Percentiles rank a stretch among this genome's conserved stretches.
Conservation (phyloP, 2,113 vertebrate species). For the human (Homo sapiens) region GRCh38 chr14:68569001-68569500, state of each 20-base stretch:
- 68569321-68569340: constrained; percentile 62
- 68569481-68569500: constrained; percentile 81
- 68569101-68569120: constrained; percentile 14
- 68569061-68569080: constrained; percentile 40
- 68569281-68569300: constrained; percentile 77
- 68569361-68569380: constrained; percentile 76
- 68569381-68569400: constrained; percentile 56
- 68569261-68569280: constrained; percentile 69
- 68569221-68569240: constrained; percentile 77
- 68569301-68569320: constrained; percentile 59
- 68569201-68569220: constrained; percentile 50
- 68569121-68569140: constrained; percentile 54
- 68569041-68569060: background rate
- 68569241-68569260: constrained; percentile 73
- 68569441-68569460: constrained; percentile 76
- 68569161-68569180: constrained; percentile 77
- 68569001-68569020: background rate
- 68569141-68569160: constrained; percentile 62
- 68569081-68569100: constrained; percentile 63
- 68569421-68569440: constrained; percentile 78
- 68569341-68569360: constrained; percentile 67
- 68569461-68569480: constrained; percentile 79
- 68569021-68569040: background rate
- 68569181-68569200: constrained; percentile 61
- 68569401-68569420: constrained; percentile 76